phyloP scores from a whole-genome alignment of 2,888 invertebrate species.

The Phrixothrix hirtus region DNA sequence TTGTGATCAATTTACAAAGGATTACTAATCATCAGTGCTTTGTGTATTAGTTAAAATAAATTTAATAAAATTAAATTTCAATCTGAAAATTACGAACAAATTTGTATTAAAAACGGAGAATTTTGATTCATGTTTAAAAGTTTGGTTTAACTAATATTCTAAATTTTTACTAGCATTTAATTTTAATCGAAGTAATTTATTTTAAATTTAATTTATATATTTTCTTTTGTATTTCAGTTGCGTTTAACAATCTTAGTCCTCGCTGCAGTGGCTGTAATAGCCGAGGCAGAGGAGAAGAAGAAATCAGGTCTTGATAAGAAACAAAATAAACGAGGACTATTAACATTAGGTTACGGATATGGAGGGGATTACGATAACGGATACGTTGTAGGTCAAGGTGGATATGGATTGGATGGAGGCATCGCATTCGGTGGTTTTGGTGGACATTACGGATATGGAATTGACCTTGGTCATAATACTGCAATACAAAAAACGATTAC shows the following conservation, averaged over 20 bases:
- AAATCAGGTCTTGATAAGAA: slow-evolving; percentile 64
- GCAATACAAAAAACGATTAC: slow-evolving; percentile 68
- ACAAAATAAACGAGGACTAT: slow-evolving; percentile 79
- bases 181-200: neutral
- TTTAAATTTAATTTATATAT: slow-evolving; percentile 6
- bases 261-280: slow-evolving; percentile 66
- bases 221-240: slow-evolving; percentile 36
- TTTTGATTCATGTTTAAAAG: too few species aligned
- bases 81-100: too few species aligned
- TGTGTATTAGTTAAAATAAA: neutral
- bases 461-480: slow-evolving; percentile 54
- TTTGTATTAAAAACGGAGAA: too few species aligned
- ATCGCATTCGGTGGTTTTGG: slow-evolving; percentile 51
- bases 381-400: slow-evolving; percentile 65
- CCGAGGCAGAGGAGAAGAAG: slow-evolving; percentile 71
- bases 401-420: slow-evolving; percentile 61
- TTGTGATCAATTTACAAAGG: slow-evolving; percentile 13
- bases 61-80: neutral
- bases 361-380: slow-evolving; percentile 77
- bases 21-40: neutral
- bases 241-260: slow-evolving; percentile 64
- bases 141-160: neutral
- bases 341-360: slow-evolving; percentile 80
- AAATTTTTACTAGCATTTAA: neutral
- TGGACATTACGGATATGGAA: slow-evolving; percentile 39